phyloP scores from a whole-genome alignment of 2,888 invertebrate genomes.

The Ptychoptera contaminata region DNA sequence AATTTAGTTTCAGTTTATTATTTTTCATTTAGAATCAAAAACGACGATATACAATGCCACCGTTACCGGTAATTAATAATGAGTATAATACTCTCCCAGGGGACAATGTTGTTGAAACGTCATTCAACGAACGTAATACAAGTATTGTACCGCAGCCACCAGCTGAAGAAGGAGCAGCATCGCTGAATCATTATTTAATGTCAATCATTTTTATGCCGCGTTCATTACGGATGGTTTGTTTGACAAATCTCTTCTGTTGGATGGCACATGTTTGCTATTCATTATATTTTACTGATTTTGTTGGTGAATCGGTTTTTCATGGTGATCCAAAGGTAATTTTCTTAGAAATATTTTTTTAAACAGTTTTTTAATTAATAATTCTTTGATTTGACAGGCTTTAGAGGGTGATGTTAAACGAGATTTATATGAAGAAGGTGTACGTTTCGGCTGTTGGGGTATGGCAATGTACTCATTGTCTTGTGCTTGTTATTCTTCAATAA shows the following conservation, averaged over 20 bases:
- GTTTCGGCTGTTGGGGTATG: slow-evolving; percentile 96
- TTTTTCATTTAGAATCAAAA: neutral
- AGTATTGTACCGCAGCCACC: slow-evolving; percentile 2
- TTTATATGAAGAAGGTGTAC: slow-evolving; percentile 77
- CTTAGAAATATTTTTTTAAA: slow-evolving; percentile 6
- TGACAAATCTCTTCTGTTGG: slow-evolving; percentile 94
- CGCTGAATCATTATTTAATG: slow-evolving; percentile 61
- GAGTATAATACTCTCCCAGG: slow-evolving; percentile 15
- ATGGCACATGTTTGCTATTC: slow-evolving; percentile 97
- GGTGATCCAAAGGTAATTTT: slow-evolving; percentile 62
- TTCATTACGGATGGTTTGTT: slow-evolving; percentile 69
- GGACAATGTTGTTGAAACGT: slow-evolving; percentile 15
- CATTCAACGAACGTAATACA: slow-evolving; percentile 11
- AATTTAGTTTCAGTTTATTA: neutral
- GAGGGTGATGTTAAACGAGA: slow-evolving; percentile 45
- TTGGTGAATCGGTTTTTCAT: slow-evolving; percentile 77
- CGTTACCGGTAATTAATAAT: slow-evolving; percentile 7
- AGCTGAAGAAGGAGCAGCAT: slow-evolving; percentile 18
- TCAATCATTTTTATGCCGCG: slow-evolving; percentile 87
- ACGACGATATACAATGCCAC: slow-evolving; percentile 4
- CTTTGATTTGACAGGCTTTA: slow-evolving; percentile 36
- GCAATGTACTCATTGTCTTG: slow-evolving; percentile 90
- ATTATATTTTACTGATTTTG: slow-evolving; percentile 91
- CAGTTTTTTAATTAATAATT: neutral
- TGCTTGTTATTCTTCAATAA: slow-evolving; percentile 76